Evolutionary conservation across 2,113 vertebrate genomes (phyloP), one percentile per base, ranked within the genome.

Genomic region (Zosterops hypoxanthus): DNA sequence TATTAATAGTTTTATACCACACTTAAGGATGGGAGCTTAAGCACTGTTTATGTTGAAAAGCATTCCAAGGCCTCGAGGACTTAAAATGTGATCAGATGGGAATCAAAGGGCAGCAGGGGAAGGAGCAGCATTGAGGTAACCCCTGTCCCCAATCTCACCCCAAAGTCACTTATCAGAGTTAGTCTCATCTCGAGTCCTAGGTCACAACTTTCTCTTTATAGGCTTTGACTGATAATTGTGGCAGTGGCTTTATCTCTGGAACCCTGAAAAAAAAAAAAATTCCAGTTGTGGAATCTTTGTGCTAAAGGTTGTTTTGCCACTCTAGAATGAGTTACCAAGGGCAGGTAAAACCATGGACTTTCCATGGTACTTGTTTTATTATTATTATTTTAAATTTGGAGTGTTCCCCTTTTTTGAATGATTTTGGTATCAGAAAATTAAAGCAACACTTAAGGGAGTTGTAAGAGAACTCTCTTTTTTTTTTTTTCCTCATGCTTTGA

Each of bases 41-140:
- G 53, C 49, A 25, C 36, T 87, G 77, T 89, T 97, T 64, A 21
- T 86, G 69, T 82, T 93, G 79, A 88, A 86, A 88, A 88, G 36
- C 47, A 66, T 86, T 80, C 59, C 44, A 65, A 47, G 52, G 42
- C 33, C 52, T 94, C 49, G 81, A 44, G 56, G 68, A 50, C 63
- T 88, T 88, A 57, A 60, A 87, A 85, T 92, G 26, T 53, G 50
- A 55, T 36, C 47, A 88, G 71, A 34, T 77, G 64, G 53, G 75
- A 70, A 82, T 61, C 42, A 86, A 65, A 90, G 46, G 59, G 24
- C 42, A 46, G 16, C 6, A 57, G 59, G 21, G 22, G 59, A 71
- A 92, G 70, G 36, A 42, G 41, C 4, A 71, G 63, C 34, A 88
- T 73, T n/a, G 50, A 85, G 73, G 34, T 50, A 64, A 88, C 55